phyloP scores from a whole-genome alignment of 1,140 invertebrate genomes.

The Temnothorax nylanderi region DNA sequence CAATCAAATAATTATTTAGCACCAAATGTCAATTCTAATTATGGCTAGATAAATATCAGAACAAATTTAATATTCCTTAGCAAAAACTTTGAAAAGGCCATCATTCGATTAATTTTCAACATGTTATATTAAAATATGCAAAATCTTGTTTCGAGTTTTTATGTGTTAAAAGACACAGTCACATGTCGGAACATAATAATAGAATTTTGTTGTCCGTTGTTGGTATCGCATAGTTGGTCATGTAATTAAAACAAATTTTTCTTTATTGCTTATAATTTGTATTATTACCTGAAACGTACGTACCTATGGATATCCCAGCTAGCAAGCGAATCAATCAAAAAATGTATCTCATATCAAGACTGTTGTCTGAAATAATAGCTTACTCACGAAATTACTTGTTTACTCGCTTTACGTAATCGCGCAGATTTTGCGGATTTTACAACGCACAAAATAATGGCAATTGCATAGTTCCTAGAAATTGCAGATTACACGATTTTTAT shows the following conservation, averaged over 20 bases:
- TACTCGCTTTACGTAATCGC: slow-evolving; percentile 13
- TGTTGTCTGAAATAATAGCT: slow-evolving; percentile 17
- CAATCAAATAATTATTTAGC: background rate
- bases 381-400: slow-evolving; percentile 1
- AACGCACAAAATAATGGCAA: background rate
- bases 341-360: slow-evolving; percentile 21
- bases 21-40: background rate
- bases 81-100: background rate
- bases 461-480: slow-evolving; percentile 7
- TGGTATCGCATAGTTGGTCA: too few relatives aligned
- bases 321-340: background rate
- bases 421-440: background rate
- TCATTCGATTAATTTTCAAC: background rate
- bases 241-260: background rate
- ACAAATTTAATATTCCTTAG: background rate
- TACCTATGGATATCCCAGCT: background rate
- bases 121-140: background rate
- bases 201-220: too few relatives aligned
- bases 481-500: background rate
- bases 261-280: background rate
- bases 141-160: background rate
- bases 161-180: background rate
- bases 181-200: background rate
- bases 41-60: background rate
- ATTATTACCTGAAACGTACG: background rate